A percentile compares a stretch with the other conserved stretches of the same genome.
Conservation (phyloP, 2,888 invertebrate species). For the Mesoligia furuncula region DNA sequence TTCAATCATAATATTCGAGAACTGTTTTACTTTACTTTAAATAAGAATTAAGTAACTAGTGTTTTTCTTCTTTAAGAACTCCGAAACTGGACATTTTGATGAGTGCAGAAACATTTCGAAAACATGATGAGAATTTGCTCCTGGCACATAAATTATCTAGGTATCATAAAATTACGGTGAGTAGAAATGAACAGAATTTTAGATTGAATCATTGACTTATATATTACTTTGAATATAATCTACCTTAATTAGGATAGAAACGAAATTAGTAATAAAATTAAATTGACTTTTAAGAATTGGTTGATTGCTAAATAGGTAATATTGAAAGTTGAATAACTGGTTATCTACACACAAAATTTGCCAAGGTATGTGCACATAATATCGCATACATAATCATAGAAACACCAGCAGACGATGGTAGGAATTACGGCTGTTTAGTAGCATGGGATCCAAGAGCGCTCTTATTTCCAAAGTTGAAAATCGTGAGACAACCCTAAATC, state of each 20-base stretch:
- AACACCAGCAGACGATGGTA: constrained; percentile 63
- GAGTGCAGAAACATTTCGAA: constrained; percentile 13
- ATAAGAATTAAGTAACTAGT: constrained; percentile 3
- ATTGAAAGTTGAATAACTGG: constrained; percentile 39
- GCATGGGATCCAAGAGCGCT: constrained; percentile 70
- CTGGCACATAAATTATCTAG: constrained; percentile 8
- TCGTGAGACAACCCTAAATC: constrained; percentile 73
- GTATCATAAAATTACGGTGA: not conserved
- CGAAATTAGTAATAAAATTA: constrained; percentile 1
- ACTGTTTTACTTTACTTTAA: constrained; percentile 26
- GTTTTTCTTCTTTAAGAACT: not conserved
- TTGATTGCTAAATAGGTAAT: constrained; percentile 30
- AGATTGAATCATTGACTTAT: not conserved
- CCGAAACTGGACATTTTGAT: not conserved
- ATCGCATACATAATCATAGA: constrained; percentile 63
- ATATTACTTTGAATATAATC: not conserved
- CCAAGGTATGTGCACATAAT: constrained; percentile 54
- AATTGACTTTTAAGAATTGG: constrained; percentile 21
- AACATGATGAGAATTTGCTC: constrained; percentile 12
- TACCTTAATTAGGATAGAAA: not conserved
- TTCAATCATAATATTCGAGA: constrained; percentile 38
- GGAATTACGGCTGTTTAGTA: constrained; percentile 61
- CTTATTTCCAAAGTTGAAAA: constrained; percentile 71
- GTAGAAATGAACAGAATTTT: not conserved
- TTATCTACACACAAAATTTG: constrained; percentile 54